Base-by-base conservation (phyloP, 2,888 invertebrate genomes). In the Lacanobia oleracea region DNA sequence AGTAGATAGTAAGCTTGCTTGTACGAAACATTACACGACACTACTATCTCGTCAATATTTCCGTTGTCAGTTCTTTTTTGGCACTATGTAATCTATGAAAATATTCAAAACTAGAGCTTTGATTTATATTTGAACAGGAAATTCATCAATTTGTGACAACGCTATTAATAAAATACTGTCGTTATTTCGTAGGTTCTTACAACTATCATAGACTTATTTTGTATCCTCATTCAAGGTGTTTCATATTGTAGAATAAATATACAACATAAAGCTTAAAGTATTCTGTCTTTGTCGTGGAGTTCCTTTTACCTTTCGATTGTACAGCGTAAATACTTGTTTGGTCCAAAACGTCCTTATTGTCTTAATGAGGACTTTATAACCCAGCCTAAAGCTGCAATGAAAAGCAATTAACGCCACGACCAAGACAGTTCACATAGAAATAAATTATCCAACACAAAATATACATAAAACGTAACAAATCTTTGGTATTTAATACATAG, bases 401-500 rank as follows among this genome's bases (percentile, higher is more conserved):
- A 33, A 27, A 21, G 21, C 16, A 14, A 45, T 37, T 9, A 62
- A 50, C 53, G 23, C 53, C 40, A 63, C 59, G 56, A 45, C 74
- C 5, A 72, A 67, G 66, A 81, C 56, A 67, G 61, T 75, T 69
- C 50, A 67, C 56, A 79, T 67, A 71, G 18, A 83, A 63, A 80
- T 64, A 74, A 76, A 67, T 53, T 60, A 72, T 62, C 72, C 21
- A 77, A 75, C 62, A 67, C 45, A 77, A 40, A 59, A 72, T 70
- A 82, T 79, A 64, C 62, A 81, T 79, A 82, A 85, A 81, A 81
- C 67, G 69, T 79, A 89, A 88, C 83, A 88, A 79, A 82, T 90
- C 91, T 91, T 92, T 92, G 92, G 92, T 86, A 86, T 78, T 70
- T 45, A 85, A 80, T 81, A 84, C 83, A 84, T 79, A 82, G 73